These are phyloP conservation scores for Pentamera pediparva DNA, from an alignment of 53 echinoderm and acorn worm genomes.

Conservation along the genomic window DNA sequence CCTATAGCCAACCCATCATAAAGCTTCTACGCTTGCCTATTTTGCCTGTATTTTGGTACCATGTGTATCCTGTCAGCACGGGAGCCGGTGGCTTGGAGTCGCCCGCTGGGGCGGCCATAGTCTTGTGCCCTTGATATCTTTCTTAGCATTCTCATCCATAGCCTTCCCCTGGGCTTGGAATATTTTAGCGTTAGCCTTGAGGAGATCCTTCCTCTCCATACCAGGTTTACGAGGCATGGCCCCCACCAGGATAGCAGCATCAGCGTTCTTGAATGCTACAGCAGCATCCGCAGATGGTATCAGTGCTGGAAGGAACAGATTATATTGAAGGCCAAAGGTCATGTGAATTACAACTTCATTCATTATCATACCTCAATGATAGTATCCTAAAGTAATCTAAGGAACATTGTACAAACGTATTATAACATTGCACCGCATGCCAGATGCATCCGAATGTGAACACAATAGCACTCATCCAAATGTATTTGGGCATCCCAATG, in stretches of 20 bases:
- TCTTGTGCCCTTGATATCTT: constrained; percentile 92
- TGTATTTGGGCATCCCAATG: neutral
- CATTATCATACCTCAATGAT: neutral
- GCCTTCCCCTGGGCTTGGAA: constrained; percentile 88
- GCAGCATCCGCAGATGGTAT: constrained; percentile 65
- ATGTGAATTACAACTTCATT: neutral
- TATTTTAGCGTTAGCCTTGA: constrained; percentile 92
- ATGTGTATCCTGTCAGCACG: no score
- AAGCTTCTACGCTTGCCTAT: no score
- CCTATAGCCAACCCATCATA: no score
- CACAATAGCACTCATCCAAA: no score
- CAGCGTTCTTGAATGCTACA: constrained; percentile 62
- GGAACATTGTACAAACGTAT: no score
- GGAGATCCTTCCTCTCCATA: constrained; percentile 88
- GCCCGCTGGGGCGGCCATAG: no score
- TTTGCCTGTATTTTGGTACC: no score
- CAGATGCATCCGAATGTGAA: no score
- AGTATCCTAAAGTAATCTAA: no score
- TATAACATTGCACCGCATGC: no score
- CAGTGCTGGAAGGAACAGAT: constrained; percentile 31
- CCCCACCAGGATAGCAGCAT: constrained; percentile 85
- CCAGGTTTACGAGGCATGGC: constrained; percentile 94
- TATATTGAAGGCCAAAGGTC: neutral
- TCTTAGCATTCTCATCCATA: constrained; percentile 76
- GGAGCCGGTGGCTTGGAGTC: no score